A percentile compares a stretch with the other conserved stretches of the same genome.
Conservation (phyloP, 2,888 invertebrate genomes). For the Lepeophtheirus nordmannii region DNA sequence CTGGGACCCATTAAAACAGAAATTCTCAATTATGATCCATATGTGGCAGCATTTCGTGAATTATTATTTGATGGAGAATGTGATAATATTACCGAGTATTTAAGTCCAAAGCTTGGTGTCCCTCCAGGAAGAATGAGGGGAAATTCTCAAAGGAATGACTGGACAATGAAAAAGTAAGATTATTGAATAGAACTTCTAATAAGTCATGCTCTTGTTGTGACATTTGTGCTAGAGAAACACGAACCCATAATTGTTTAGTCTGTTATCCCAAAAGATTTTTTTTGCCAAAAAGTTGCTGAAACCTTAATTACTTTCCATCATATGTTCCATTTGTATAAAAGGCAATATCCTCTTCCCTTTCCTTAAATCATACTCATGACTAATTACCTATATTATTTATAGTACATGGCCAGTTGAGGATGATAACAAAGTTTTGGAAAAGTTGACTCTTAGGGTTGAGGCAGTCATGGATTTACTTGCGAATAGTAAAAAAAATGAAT, state of each 20-base stretch:
- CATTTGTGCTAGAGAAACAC: too few relatives aligned
- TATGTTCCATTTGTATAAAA: too few relatives aligned
- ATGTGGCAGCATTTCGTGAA: neutral
- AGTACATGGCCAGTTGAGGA: slow-evolving; percentile 18
- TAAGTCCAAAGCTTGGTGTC: slow-evolving; percentile 12
- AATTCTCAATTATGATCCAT: slow-evolving; percentile 11
- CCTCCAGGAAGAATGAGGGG: slow-evolving; percentile 18
- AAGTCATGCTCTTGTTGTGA: too few relatives aligned
- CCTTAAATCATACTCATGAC: neutral
- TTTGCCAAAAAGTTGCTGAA: too few relatives aligned
- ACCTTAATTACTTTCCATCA: too few relatives aligned
- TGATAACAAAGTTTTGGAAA: slow-evolving; percentile 8
- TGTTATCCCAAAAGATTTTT: too few relatives aligned
- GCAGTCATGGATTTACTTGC: slow-evolving; percentile 10
- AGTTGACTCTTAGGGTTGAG: slow-evolving; percentile 16
- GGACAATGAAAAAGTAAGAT: slow-evolving; percentile 24
- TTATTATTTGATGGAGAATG: slow-evolving; percentile 11
- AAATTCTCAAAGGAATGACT: slow-evolving; percentile 8
- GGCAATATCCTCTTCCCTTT: too few relatives aligned
- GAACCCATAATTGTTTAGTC: too few relatives aligned
- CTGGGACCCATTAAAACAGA: slow-evolving; percentile 20
- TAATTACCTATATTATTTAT: neutral
- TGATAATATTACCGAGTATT: slow-evolving; percentile 10
- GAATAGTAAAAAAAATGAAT: slow-evolving; percentile 3
- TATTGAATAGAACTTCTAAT: too few relatives aligned